Base-by-base conservation (phyloP, 2,888 invertebrate species). In the Periphyllus acericola region DNA sequence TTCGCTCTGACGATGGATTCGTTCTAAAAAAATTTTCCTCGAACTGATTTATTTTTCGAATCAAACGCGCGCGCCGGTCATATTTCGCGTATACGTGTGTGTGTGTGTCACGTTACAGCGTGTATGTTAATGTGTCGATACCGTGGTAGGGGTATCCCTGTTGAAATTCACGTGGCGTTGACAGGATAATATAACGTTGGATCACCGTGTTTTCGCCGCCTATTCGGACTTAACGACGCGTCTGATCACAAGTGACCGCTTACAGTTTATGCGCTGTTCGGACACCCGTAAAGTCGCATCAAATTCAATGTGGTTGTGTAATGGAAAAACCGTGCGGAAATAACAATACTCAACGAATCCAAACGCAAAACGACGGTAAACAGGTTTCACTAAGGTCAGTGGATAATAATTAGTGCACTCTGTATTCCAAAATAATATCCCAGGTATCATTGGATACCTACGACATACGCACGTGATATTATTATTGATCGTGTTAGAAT, bases 301-400 rank as follows among this genome's bases (percentile, higher is more conserved):
- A 32, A 71, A 17, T 60, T 14, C 40, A 71, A 32, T 71, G 66
- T 17, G 71, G 29, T 46, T 71, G 19, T 40, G 46, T 71, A 72
- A 83, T 72, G 83, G 72, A 55, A n/a, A 83, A 74, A 72, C 52
- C 83, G 36, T 32, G 83, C 19, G 52, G n/a, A 34, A 81, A 55
- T 34, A 72, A 52, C 19, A 32, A 9, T 19, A n/a, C 3, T 19
- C 55, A 21, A 72, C 55, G 0, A 34, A 52, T 17, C 17, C 6
- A 32, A 8, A 3, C 9, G 25, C 25, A 19, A 81, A 25, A 52
- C n/a, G 55, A 72, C 9, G 1, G 3, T 36, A 55, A 72, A 72
- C 40, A 72, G 52, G 1, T n/a, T 32, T 32, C 52, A 55, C 34
- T 55, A 19, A 83, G 83, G 83, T 83, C n/a, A 83, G 83, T 72